These are phyloP conservation scores for Neodon shergylaensis DNA, from an alignment of 2,113 vertebrate species.

Conservation along the genomic window DNA sequence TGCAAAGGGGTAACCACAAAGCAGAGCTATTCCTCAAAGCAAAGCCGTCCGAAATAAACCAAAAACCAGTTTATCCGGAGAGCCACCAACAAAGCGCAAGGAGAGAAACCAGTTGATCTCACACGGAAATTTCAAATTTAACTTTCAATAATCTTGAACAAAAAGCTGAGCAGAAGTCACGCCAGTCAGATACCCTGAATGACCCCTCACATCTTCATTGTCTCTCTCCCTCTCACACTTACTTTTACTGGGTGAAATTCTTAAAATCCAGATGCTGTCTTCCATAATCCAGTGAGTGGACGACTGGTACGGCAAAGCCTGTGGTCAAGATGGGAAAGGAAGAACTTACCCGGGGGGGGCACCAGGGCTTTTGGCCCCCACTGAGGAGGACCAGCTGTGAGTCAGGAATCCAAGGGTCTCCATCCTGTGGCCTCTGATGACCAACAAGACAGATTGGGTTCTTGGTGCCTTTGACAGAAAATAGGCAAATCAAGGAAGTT, in stretches of 20 bases:
- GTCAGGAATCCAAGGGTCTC: not conserved
- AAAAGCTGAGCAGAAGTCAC: not conserved
- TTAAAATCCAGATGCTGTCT: not conserved
- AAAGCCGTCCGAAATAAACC: not conserved
- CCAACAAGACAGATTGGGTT: not conserved
- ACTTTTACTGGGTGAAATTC: slow-evolving; percentile 15
- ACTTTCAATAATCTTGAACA: not conserved
- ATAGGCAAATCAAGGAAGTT: not conserved
- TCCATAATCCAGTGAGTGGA: not conserved
- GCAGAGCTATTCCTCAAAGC: not conserved
- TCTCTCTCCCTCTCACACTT: not conserved
- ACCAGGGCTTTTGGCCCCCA: too few relatives aligned
- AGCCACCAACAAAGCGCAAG: not conserved
- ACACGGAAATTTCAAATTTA: slow-evolving; percentile 37
- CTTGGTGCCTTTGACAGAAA: not conserved
- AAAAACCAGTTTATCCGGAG: not conserved
- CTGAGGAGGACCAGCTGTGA: not conserved
- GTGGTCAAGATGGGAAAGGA: not conserved
- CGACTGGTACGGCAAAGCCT: not conserved
- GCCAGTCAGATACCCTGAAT: not conserved
- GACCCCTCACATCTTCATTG: not conserved
- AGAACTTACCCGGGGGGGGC: not conserved
- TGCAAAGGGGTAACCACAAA: not conserved
- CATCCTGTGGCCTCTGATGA: not conserved
- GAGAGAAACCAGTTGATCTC: not conserved